phyloP scores from a whole-genome alignment of 2,113 vertebrate species.

The Alethe castanea region DNA sequence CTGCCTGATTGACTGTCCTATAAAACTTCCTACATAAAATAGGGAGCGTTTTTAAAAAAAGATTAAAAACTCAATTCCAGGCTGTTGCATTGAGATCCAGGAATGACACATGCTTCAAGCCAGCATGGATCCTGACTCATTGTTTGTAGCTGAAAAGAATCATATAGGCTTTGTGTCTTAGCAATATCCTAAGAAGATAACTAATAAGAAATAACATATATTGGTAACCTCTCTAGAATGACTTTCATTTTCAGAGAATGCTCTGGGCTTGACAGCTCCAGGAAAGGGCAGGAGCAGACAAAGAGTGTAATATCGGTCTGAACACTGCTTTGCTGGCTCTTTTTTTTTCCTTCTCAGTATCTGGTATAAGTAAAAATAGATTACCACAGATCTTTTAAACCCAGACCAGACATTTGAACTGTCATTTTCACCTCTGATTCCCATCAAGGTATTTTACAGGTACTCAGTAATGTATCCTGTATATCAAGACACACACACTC shows the following conservation, averaged over 20 bases:
- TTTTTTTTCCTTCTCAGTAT: conserved; percentile 44
- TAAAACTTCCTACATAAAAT: not conserved
- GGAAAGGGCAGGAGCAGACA: conserved; percentile 1
- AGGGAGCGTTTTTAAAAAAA: not conserved
- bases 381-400: conserved; percentile 74
- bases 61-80: not conserved
- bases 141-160: conserved; percentile 28
- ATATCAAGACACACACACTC: not conserved
- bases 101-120: not conserved
- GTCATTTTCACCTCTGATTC: conserved; percentile 82
- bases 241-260: conserved; percentile 33
- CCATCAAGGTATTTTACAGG: conserved; percentile 77
- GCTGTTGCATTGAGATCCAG: not conserved
- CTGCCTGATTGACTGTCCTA: not conserved
- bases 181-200: not conserved
- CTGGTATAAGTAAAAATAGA: conserved; percentile 73
- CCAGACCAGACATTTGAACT: conserved; percentile 79
- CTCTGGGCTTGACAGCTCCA: not conserved
- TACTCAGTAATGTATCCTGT: conserved; percentile 74
- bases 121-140: conserved; percentile 1
- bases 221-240: conserved; percentile 23
- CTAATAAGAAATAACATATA: conserved; percentile 6
- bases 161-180: conserved; percentile 30
- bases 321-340: conserved; percentile 52
- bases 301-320: conserved; percentile 54